A percentile compares a stretch with the other conserved stretches of the same genome.
These are phyloP conservation scores for Chelonus insularis DNA, from an alignment of 1,140 invertebrate species.

Conservation along the genomic window DNA sequence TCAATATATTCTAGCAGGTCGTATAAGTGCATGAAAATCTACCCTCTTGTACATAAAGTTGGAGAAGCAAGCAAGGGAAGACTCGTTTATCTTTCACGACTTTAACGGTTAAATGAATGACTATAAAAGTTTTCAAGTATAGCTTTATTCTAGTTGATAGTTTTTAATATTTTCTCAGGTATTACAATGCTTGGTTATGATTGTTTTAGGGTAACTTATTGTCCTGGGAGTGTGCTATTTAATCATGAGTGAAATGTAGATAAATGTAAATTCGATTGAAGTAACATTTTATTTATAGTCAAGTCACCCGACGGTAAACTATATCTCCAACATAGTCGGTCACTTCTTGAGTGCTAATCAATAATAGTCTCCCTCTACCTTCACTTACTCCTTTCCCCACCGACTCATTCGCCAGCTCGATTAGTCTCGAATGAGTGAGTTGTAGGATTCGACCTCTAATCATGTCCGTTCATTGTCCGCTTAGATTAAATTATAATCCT, in stretches of 20 bases:
- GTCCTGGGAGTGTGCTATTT: no score
- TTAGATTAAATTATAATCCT: not conserved
- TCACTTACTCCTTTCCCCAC: not conserved
- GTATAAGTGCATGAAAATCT: no score
- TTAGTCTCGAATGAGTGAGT: not conserved
- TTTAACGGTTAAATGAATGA: constrained; percentile 7
- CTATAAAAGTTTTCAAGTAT: constrained; percentile 13
- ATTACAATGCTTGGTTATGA: not conserved
- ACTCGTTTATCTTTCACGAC: constrained; percentile 8
- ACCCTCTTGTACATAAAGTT: no score
- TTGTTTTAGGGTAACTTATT: no score
- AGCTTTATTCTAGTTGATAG: not conserved
- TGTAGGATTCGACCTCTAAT: not conserved
- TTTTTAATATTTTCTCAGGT: not conserved
- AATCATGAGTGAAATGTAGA: not conserved
- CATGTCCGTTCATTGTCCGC: not conserved
- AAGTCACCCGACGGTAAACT: not conserved
- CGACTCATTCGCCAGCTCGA: not conserved
- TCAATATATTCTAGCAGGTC: no score
- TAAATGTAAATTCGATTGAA: not conserved
- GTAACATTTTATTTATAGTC: not conserved
- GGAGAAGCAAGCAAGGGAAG: not conserved
- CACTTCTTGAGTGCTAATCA: not conserved
- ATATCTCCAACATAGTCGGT: not conserved
- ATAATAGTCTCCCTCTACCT: not conserved